Evolutionary conservation across 2,797 vertebrate genomes (phyloP), one percentile per base, ranked within the genome.

Genomic region (Cottoperca gobio): DNA sequence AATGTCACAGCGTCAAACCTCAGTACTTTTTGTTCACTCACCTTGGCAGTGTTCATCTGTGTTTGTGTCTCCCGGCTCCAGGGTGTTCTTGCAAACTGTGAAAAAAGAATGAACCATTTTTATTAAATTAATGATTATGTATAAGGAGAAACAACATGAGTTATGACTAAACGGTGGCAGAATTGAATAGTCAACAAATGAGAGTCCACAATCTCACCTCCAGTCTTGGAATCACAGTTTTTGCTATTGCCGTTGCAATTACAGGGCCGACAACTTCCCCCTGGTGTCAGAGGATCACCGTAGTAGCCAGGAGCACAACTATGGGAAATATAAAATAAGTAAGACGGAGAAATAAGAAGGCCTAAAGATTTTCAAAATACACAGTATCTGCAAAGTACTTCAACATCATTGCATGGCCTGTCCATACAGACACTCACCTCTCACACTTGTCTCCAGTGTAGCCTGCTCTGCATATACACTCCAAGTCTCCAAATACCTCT

Each of bases 291-390:
- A 5, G 98, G 98, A 77, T 97, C 93, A 11, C 98, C 98, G 77
- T 96, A 99, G 91, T 96, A 99, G 79, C 98, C 98, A 2, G 95
- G 90, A 76, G 96, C 96, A 93, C 98, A 99, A 24, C 98, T 99
- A 85, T 12, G 64, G 39, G 68, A 84, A 84, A 26, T 62, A 77
- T 5, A 11, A 80, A 43, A 82, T 8, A 28, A 57, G 53, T 62
- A 64, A 28, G 19, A 35, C 16, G 37, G 5, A 84, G 42, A 61
- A 37, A 60, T 23, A 42, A n/a, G 16, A 10, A 39, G 65, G 0
- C 2, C 17, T 8, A 10, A 23, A 52, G 5, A 33, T 40, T 37
- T 70, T 3, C 0, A 19, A 55, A 43, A 19, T 5, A 23, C 24
- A 19, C 13, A 21, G 5, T 10, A 42, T 70, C 2, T 54, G n/a